Base-by-base conservation (phyloP, 2,888 invertebrate species). In the Erebia palarica region DNA sequence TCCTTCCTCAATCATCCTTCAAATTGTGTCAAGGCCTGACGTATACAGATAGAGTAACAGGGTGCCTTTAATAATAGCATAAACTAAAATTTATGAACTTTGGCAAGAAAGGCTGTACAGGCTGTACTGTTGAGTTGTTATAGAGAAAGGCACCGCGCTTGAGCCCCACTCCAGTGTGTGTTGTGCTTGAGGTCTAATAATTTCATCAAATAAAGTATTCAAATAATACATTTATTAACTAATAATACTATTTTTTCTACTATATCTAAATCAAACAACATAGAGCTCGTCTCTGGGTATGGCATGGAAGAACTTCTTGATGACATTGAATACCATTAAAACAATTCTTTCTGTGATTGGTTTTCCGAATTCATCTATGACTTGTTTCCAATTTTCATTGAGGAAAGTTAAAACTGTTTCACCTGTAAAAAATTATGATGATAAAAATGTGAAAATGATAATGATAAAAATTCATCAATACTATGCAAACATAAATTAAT, bases 281-380 rank as follows among this genome's bases (percentile, higher is more conserved):
- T 75, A 74, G n/a, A 90, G 76, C 78, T 90, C 90, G n/a, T 83
- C 75, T 76, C 86, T 89, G 11, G 90, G 90, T 57, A 90, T 73
- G 1, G 13, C 63, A 47, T 74, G 74, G 66, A 89, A 89, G 78
- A 90, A 89, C 47, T 78, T 80, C 72, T 83, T 81, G 0, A 90
- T 73, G 21, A 79, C 80, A 1, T 75, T 51, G 42, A 79, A 75
- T 0, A 82, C 75, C 1, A 78, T 57, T 0, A 78, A 73, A 3
- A 85, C 79, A 0, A 86, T 74, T 44, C 76, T 77, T 14, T 90
- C 82, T 3, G 88, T 79, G 5, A 90, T 75, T 1, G 90, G 90
- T 60, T 77, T 78, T 0, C 89, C 90, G 14, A 90, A 88, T 73
- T 90, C 90, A n/a, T 85, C 83, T 8, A 82, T 74, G 1, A 90